A percentile compares a stretch with the other conserved stretches of the same genome.
Conservation (phyloP, 2,113 vertebrate species). For the Prunella fulvescens region DNA sequence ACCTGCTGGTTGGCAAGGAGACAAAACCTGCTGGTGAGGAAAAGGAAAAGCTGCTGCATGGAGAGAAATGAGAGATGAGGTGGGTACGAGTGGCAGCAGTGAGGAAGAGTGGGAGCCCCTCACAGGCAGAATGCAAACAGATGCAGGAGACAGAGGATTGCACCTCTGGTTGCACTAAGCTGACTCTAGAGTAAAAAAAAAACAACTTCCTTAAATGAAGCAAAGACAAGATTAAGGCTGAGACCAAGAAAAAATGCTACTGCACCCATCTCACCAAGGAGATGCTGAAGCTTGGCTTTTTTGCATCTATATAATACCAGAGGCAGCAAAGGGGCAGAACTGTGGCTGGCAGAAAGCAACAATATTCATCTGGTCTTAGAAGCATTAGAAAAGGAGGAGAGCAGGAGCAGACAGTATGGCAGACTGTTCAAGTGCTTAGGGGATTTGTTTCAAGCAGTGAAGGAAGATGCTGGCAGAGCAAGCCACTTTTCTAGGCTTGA, state of each 20-base stretch:
- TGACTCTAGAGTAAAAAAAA: neutral
- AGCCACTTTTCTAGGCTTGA: neutral
- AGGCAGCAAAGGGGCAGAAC: neutral
- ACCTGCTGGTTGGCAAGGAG: neutral
- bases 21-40: neutral
- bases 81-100: rapidly evolving
- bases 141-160: neutral
- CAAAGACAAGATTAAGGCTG: neutral
- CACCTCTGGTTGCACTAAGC: neutral
- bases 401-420: neutral
- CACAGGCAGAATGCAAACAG: neutral
- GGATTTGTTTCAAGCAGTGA: neutral
- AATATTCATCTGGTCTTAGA: neutral
- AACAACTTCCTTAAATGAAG: neutral
- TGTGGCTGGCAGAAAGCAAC: neutral
- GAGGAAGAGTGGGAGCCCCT: neutral
- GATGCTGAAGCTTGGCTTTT: neutral
- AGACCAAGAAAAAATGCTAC: neutral
- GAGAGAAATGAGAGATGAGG: neutral
- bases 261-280: neutral
- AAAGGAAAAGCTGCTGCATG: neutral
- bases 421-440: neutral
- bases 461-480: neutral
- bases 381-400: neutral
- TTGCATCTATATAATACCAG: neutral